Evolutionary conservation across 2,888 invertebrate genomes (phyloP).

Genomic region (Labia minor): DNA sequence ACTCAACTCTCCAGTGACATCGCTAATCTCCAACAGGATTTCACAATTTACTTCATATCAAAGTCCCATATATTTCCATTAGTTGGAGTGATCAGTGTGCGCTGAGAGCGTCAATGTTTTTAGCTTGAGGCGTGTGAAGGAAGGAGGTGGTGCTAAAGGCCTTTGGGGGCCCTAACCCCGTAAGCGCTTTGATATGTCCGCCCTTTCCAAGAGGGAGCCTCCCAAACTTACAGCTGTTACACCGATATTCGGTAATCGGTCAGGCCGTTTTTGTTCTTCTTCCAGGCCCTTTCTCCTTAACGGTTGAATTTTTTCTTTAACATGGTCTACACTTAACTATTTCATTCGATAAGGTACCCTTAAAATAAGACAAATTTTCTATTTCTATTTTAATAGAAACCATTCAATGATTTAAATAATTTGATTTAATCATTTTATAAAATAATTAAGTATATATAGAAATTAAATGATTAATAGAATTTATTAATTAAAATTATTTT

Average conservation of each 20-base stretch:
- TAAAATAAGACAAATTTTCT: no score
- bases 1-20: neutral
- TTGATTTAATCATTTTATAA: no score
- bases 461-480: no score
- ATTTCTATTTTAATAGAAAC: no score
- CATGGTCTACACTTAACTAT: no score
- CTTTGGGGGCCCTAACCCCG: neutral
- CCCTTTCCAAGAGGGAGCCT: no score
- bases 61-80: neutral
- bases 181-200: neutral
- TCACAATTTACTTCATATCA: constrained; percentile 1
- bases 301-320: no score
- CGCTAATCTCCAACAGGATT: neutral
- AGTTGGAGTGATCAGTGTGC: neutral
- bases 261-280: neutral
- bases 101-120: neutral
- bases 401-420: no score
- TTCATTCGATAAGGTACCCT: no score
- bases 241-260: neutral
- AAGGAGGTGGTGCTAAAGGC: neutral
- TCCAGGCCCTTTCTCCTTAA: neutral
- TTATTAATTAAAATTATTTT: no score
- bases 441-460: no score
- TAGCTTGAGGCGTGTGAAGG: neutral
- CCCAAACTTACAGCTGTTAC: neutral